Evolutionary conservation across 2,888 invertebrate species (phyloP).

Genomic region (Parasteatoda lunata): DNA sequence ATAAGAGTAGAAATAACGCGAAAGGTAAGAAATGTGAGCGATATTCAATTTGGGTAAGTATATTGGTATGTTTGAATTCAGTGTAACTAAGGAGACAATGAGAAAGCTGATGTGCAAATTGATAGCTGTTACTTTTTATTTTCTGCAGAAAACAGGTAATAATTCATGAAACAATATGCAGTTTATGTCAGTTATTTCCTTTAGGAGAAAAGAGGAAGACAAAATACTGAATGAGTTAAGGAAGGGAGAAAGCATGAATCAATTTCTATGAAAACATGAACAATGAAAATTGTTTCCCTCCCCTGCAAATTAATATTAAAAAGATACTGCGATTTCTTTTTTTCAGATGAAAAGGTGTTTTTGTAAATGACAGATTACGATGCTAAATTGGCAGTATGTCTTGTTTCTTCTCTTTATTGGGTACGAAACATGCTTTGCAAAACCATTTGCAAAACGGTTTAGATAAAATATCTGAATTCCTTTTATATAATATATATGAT

Average conservation of each 20-base stretch:
- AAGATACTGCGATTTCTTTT: background rate
- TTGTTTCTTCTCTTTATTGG: too few species aligned
- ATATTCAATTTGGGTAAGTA: conserved; percentile 35
- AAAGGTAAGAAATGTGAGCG: conserved; percentile 36
- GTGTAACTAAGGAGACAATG: conserved; percentile 30
- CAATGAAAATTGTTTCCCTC: background rate
- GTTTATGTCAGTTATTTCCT: conserved; percentile 20
- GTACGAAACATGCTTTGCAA: too few species aligned
- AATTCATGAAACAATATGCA: conserved; percentile 29
- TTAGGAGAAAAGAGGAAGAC: conserved; percentile 6
- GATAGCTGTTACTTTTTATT: background rate
- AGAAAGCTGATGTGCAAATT: conserved; percentile 36
- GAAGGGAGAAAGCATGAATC: background rate
- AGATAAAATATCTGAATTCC: too few species aligned
- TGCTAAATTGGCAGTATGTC: too few species aligned
- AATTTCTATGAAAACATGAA: background rate
- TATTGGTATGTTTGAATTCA: conserved; percentile 11
- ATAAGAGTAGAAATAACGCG: background rate
- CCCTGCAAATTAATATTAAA: background rate
- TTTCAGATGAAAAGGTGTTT: background rate
- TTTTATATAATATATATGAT: too few species aligned
- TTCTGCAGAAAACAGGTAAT: conserved; percentile 26
- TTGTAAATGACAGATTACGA: background rate
- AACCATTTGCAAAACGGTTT: too few species aligned
- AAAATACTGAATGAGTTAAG: conserved; percentile 14